These are phyloP conservation scores for Eulemur rubriventer DNA, from an alignment of 2,797 vertebrate species.

Conservation along the genomic window DNA sequence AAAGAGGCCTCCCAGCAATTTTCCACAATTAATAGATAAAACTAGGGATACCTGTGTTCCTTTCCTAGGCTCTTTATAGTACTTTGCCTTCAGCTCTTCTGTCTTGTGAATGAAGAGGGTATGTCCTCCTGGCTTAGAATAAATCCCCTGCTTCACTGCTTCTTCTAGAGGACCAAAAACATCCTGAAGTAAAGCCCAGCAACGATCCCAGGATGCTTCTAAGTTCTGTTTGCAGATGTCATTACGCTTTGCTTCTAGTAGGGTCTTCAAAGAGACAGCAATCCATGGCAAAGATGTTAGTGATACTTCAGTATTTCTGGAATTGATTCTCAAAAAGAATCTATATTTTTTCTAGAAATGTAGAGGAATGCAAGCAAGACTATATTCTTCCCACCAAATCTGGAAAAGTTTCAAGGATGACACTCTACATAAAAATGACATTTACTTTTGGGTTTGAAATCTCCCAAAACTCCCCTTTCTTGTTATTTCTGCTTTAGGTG, in stretches of 20 bases:
- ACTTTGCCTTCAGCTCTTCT: constrained; percentile 60
- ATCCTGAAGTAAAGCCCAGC: constrained; percentile 59
- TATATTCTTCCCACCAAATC: background rate
- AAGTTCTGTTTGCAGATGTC: constrained; percentile 67
- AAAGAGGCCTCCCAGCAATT: background rate
- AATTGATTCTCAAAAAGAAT: background rate
- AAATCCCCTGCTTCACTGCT: constrained; percentile 37
- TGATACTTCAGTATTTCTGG: background rate
- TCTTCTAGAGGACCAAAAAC: constrained; percentile 70
- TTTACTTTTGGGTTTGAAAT: background rate
- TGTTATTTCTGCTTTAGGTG: background rate
- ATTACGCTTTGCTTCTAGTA: constrained; percentile 57
- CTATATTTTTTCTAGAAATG: background rate
- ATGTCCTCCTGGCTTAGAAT: constrained; percentile 76
- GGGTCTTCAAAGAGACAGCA: constrained; percentile 21
- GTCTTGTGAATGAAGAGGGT: constrained; percentile 53
- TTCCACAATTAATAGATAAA: background rate
- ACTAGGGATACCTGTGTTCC: constrained; percentile 73
- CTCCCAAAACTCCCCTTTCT: background rate
- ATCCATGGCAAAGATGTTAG: background rate
- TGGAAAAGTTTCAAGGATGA: background rate
- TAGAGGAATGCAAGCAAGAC: background rate
- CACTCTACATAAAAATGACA: background rate
- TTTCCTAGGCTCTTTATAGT: constrained; percentile 67
- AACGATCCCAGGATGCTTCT: constrained; percentile 57